Evolutionary conservation across 2,113 vertebrate genomes (phyloP), one percentile per base, ranked within the genome.

Genomic region (Ivindomyrus marchei): DNA sequence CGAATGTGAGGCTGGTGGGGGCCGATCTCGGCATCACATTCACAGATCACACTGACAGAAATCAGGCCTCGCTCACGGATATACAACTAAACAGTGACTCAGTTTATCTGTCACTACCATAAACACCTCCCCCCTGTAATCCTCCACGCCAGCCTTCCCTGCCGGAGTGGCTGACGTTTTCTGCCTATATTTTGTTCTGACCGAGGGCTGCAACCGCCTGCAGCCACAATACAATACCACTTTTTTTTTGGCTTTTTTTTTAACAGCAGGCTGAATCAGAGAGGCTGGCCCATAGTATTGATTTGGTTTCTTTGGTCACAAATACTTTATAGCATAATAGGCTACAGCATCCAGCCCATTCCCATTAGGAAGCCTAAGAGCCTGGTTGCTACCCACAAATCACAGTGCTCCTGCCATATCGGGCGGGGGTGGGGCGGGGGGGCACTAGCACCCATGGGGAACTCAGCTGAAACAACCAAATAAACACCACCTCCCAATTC

Each of bases 251-350:
- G 2, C 27, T 77, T 4, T 3, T 1, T 92, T 74, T 92, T 92
- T 89, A 91, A 92, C 91, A 92, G 89, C 91, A 91, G 88, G 87
- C 21, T 94, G 91, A 94, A 94, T 94, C 92, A 92, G 90, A 74
- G 74, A 89, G 83, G 74, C 46, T 58, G 45, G 90, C 87, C 85
- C 88, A 88, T 85, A 90, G 91, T 93, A 95, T 94, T 94, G 95
- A 95, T 95, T 95, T 93, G 90, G 92, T 94, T 95, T 94, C 93
- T 94, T 95, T 94, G 93, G 94, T 93, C 94, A 93, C 95, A 95
- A 95, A 96, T 95, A 95, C 93, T 93, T 94, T 93, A 93, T 92
- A 94, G 92, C 89, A 92, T 94, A 95, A 95, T 95, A 95, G 95
- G 94, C 93, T 93, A 90, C 92, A 94, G 93, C 89, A 93, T 95